Evolutionary conservation across 35 echinoderm and acorn worm species (phyloP).

Genomic region (Holothuria glaberrima): DNA sequence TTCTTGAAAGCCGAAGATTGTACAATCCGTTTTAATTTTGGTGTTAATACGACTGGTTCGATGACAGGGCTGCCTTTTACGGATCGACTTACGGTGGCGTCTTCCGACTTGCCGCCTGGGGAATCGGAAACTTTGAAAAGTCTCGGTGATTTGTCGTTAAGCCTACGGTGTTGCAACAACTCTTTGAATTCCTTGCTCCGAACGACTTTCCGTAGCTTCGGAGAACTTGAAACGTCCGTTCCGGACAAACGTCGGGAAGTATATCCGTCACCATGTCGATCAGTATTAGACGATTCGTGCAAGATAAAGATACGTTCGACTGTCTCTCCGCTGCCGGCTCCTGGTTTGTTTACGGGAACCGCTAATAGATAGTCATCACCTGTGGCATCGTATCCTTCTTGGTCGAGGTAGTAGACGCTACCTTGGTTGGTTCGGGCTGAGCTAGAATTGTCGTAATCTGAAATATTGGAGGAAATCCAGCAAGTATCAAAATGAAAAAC

Average conservation of each 20-base stretch:
- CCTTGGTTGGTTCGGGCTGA: no score
- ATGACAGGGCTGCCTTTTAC: background rate
- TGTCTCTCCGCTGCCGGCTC: conserved; percentile 43
- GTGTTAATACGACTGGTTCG: conserved; percentile 7
- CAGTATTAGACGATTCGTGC: conserved; percentile 36
- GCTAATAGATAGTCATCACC: conserved; percentile 38
- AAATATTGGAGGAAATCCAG: no score
- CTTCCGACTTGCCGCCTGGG: background rate
- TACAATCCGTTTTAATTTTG: background rate
- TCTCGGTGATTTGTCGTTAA: background rate
- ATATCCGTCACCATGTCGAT: background rate
- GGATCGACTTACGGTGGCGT: background rate
- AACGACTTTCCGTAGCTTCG: conserved; percentile 27
- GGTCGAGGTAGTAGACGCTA: conserved; percentile 18
- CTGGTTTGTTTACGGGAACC: conserved; percentile 66
- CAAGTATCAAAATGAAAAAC: no score
- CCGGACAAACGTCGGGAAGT: background rate
- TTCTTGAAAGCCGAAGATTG: conserved; percentile 12
- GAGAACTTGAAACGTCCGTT: conserved; percentile 17
- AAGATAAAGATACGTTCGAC: conserved; percentile 68
- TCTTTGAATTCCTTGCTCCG: conserved; percentile 26
- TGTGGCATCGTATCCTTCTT: background rate
- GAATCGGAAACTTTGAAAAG: conserved; percentile 22
- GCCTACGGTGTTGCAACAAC: background rate
- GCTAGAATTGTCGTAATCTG: no score